Conservation (phyloP, 2,888 invertebrate genomes). For the Nomada flava region DNA sequence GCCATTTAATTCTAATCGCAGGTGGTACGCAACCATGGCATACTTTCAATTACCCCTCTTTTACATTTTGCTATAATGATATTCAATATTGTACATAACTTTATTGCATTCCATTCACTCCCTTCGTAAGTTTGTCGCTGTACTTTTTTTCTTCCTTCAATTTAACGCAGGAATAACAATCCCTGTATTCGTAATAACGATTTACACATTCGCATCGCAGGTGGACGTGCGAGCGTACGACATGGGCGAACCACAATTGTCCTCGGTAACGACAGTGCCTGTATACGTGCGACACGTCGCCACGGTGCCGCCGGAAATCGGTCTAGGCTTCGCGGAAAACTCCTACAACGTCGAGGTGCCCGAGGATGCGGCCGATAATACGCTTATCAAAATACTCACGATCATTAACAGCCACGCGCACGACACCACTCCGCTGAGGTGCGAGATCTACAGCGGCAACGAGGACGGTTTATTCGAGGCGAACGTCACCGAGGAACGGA, state of each 20-base stretch:
- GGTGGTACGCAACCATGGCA: too few relatives aligned
- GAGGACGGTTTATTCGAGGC: constrained; percentile 90
- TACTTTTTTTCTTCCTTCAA: background rate
- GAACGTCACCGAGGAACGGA: constrained; percentile 91
- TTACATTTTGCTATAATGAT: too few relatives aligned
- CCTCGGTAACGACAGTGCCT: constrained; percentile 92
- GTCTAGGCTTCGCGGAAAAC: constrained; percentile 94
- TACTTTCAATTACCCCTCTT: too few relatives aligned
- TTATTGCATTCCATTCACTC: too few relatives aligned
- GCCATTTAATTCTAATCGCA: too few relatives aligned
- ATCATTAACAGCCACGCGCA: constrained; percentile 90
- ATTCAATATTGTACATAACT: too few relatives aligned
- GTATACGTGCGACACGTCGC: constrained; percentile 94
- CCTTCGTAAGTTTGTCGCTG: too few relatives aligned
- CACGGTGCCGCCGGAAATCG: constrained; percentile 89
- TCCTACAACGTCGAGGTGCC: constrained; percentile 93
- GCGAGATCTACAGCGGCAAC: constrained; percentile 92
- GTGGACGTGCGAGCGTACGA: constrained; percentile 94
- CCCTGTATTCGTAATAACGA: background rate
- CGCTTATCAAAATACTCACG: constrained; percentile 89
- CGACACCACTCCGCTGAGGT: constrained; percentile 90
- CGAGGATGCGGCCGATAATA: constrained; percentile 90
- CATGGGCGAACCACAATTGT: constrained; percentile 93
- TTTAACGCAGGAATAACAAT: background rate
- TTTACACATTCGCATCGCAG: constrained; percentile 81